Conservation (phyloP, 2,113 vertebrate genomes). For the Cottus gobio region DNA sequence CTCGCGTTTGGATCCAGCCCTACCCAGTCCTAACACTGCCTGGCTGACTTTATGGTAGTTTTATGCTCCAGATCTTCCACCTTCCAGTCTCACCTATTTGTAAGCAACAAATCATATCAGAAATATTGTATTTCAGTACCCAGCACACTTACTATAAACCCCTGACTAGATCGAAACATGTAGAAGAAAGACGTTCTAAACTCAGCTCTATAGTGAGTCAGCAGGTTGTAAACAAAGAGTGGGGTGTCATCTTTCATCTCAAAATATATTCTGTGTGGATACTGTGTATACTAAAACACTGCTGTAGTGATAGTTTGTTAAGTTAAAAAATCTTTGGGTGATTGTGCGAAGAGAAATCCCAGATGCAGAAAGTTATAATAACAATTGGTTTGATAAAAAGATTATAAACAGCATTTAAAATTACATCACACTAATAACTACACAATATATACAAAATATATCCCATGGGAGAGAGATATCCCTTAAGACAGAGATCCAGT, state of each 20-base stretch:
- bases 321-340: too few relatives aligned
- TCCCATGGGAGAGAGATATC: too few relatives aligned
- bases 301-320: conserved; percentile 2
- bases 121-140: conserved; percentile 18
- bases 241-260: conserved; percentile 43
- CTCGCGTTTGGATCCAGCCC: too few relatives aligned
- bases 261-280: conserved; percentile 2
- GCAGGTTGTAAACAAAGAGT: conserved; percentile 45
- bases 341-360: too few relatives aligned
- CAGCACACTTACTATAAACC: neutral
- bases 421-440: too few relatives aligned
- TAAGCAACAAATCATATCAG: neutral
- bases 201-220: conserved; percentile 47
- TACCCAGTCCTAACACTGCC: too few relatives aligned
- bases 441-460: too few relatives aligned
- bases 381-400: too few relatives aligned
- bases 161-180: conserved; percentile 7
- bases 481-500: too few relatives aligned
- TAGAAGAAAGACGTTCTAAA: conserved; percentile 20
- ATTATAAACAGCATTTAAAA: too few relatives aligned
- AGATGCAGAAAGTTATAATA: too few relatives aligned
- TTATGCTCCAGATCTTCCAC: neutral
- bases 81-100: neutral
- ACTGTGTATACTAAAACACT: conserved; percentile 31
- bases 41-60: neutral